Evolutionary conservation across 64 coral and sea anemone species (phyloP).

Genomic region (Montipora efflorescens): DNA sequence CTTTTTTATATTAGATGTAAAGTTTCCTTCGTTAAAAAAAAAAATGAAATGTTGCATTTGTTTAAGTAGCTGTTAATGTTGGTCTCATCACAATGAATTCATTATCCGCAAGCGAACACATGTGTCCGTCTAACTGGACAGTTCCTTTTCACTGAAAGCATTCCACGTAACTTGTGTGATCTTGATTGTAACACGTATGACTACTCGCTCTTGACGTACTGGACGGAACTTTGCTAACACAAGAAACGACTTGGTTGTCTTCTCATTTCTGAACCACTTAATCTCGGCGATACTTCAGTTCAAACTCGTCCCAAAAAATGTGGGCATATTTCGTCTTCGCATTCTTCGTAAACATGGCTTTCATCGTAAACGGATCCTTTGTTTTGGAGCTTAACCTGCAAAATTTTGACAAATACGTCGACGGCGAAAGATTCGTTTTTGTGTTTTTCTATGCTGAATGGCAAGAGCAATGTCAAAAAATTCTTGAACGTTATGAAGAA

Average conservation of each 20-base stretch:
- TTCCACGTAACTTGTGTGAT: slow-evolving; percentile 18
- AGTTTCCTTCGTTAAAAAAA: not conserved
- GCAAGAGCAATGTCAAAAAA: slow-evolving; percentile 70
- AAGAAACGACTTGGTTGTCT: not conserved
- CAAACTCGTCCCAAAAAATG: not conserved
- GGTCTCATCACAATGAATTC: not conserved
- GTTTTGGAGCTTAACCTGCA: slow-evolving; percentile 61
- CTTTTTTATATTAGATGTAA: not conserved
- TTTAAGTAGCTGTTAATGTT: slow-evolving; percentile 40
- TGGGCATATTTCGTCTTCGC: not conserved
- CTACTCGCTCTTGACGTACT: not conserved
- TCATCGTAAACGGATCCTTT: not conserved
- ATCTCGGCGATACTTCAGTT: not conserved
- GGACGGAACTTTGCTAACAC: not conserved
- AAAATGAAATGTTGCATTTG: not conserved
- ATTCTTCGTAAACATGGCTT: slow-evolving; percentile 5
- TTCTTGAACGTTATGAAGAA: slow-evolving; percentile 61
- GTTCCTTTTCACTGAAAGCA: not conserved
- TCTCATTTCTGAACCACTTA: not conserved
- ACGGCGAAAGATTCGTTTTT: slow-evolving; percentile 88
- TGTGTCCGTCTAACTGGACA: slow-evolving; percentile 28
- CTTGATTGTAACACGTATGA: too few relatives aligned
- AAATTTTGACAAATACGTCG: slow-evolving; percentile 74
- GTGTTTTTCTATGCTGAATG: slow-evolving; percentile 97
- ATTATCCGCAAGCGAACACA: slow-evolving; percentile 12